Evolutionary conservation across 2,113 vertebrate species (phyloP).

Genomic region (Cheilinus undulatus): DNA sequence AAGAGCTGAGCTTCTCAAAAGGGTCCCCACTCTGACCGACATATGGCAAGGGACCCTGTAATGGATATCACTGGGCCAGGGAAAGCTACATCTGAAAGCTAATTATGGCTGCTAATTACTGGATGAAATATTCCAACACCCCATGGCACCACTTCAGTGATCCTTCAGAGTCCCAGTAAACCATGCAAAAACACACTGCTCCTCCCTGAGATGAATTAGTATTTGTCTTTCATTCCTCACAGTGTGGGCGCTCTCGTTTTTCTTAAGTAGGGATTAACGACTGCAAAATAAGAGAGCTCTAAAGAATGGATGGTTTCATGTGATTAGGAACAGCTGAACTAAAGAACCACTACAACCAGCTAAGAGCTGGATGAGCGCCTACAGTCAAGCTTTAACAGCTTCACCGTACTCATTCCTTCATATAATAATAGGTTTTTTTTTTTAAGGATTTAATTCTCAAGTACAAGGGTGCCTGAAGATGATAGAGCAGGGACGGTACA

Average conservation of each 20-base stretch:
- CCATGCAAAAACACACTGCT: not conserved
- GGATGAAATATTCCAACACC: slow-evolving; percentile 40
- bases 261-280: slow-evolving; percentile 28
- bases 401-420: not conserved
- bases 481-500: not conserved
- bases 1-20: slow-evolving; percentile 43
- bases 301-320: slow-evolving; percentile 36
- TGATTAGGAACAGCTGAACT: slow-evolving; percentile 24
- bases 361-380: slow-evolving; percentile 29
- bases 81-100: slow-evolving; percentile 37
- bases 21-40: slow-evolving; percentile 14
- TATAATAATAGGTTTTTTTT: no score
- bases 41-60: slow-evolving; percentile 32
- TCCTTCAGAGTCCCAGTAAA: slow-evolving; percentile 19
- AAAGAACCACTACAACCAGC: slow-evolving; percentile 13
- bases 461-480: not conserved
- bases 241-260: slow-evolving; percentile 24
- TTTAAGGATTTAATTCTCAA: no score
- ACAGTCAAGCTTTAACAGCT: not conserved
- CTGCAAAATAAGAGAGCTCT: not conserved
- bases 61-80: slow-evolving; percentile 12
- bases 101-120: slow-evolving; percentile 57
- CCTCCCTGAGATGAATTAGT: slow-evolving; percentile 32
- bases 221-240: slow-evolving; percentile 16
- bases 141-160: not conserved